These are phyloP conservation scores for Colaptes auratus DNA, from an alignment of 2,113 vertebrate genomes.

Conservation along the genomic window DNA sequence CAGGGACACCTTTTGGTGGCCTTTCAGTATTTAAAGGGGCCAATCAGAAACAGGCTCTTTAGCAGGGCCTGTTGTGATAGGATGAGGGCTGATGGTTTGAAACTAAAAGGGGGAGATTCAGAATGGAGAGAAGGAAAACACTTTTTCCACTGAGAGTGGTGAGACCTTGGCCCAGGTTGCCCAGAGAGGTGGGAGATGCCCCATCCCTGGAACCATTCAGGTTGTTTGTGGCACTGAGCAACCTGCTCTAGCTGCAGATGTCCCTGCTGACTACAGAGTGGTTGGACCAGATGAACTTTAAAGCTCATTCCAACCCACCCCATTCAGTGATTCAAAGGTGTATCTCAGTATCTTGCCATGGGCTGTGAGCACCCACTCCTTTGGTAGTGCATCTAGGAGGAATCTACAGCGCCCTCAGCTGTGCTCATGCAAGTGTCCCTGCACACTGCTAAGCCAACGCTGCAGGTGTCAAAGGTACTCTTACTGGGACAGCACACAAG, in stretches of 20 bases:
- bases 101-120: not conserved
- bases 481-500: not conserved
- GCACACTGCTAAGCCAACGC: rapidly evolving
- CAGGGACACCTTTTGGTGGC: not conserved
- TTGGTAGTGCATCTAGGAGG: not conserved
- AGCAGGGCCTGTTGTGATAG: not conserved
- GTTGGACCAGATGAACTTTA: not conserved
- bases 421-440: rapidly evolving
- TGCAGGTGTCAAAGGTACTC: rapidly evolving
- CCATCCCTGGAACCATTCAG: not conserved
- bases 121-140: not conserved
- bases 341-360: rapidly evolving
- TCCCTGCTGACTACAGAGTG: not conserved
- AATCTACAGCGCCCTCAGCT: not conserved
- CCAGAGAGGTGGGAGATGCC: not conserved
- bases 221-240: not conserved
- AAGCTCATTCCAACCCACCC: not conserved
- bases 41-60: not conserved
- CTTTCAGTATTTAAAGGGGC: not conserved
- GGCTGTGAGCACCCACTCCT: not conserved
- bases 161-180: not conserved
- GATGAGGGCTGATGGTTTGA: not conserved
- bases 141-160: not conserved
- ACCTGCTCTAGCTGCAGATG: not conserved
- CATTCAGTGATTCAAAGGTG: not conserved